Evolutionary conservation across 53 echinoderm and acorn worm genomes (phyloP), one percentile per base, ranked within the genome.

Genomic region (Henricia sp.): DNA sequence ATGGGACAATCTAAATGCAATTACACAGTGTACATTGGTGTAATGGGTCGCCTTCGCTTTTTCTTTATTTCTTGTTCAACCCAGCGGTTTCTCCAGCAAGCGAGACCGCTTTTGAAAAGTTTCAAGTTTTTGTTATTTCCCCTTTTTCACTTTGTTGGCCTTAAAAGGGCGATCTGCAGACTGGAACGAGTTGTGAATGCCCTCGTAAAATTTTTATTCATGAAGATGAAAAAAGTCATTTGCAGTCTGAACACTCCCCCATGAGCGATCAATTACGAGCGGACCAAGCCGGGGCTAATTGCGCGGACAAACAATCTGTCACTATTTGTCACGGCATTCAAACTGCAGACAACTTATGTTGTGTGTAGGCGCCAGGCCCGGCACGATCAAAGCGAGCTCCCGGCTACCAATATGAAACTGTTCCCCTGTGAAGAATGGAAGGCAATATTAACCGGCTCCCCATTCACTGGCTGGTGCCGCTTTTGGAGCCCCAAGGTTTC

Each of bases 251-350:
- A 88, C 88, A 78, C 89, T 82, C 89, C 87, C 89, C 48, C 72
- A 88, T 59, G 86, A 87, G 86, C 91, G 91, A 94, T 94, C 94
- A 89, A 94, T 94, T 94, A 94, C 94, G 77, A 66, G 8, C 37
- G 51, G 86, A 86, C 92, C 86, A 92, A 66, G 88, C 85, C 88
- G 64, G 85, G 90, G 94, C 97, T 96, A 96, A 96, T 96, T 96
- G 97, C 87, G 70, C 89, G 90, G 88, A 90, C 94, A 93, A 96
- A 96, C 93, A 92, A 94, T 96, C 94, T 91, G 91, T 96, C 97
- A 96, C 72, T 85, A 92, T 96, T 96, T 94, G 97, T 94, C 97
- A 96, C 82, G 85, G 75, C 77, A 87, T 92, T 92, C 68, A 88
- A 68, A 29, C 51, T 57, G 90, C 88, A 92, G 92, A 96, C 94